phyloP scores from a whole-genome alignment of 1,140 invertebrate species.

The Rhynchophorus ferrugineus region DNA sequence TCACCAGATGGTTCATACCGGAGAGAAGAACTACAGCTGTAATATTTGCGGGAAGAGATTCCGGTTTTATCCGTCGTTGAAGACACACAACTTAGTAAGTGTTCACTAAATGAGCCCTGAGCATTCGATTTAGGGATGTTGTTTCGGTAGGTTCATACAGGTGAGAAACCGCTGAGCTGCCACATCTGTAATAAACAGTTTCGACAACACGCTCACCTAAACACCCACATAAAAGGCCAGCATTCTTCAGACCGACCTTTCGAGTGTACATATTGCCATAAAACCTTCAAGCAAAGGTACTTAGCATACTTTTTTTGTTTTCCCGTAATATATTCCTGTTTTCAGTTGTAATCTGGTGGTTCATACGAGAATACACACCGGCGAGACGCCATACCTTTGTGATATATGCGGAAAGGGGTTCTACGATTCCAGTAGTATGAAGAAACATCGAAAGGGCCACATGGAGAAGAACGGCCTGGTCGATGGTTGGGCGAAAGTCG shows the following conservation, averaged over 20 bases:
- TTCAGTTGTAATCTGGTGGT: constrained; percentile 29
- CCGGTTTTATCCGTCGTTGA: constrained; percentile 41
- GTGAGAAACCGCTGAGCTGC: constrained; percentile 58
- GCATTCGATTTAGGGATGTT: too few species aligned
- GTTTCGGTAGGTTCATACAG: constrained; percentile 52
- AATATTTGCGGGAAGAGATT: constrained; percentile 34
- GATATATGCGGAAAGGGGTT: constrained; percentile 37
- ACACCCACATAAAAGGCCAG: constrained; percentile 26
- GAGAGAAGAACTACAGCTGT: constrained; percentile 32
- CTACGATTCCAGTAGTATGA: constrained; percentile 34
- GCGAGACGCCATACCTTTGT: constrained; percentile 37
- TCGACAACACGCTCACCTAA: constrained; percentile 25
- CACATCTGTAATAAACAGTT: constrained; percentile 62
- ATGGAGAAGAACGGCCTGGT: background rate
- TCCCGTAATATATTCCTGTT: too few species aligned
- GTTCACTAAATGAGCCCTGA: background rate
- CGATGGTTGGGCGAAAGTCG: background rate
- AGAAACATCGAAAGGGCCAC: constrained; percentile 29
- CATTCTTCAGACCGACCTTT: constrained; percentile 27
- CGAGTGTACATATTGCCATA: constrained; percentile 22
- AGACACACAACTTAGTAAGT: constrained; percentile 21
- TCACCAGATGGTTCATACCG: constrained; percentile 32
- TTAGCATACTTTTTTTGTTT: background rate
- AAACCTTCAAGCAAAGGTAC: constrained; percentile 26
- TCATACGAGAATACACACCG: constrained; percentile 38